A percentile compares a stretch with the other conserved stretches of the same genome.
Conservation (phyloP, 2,797 vertebrate genomes). For the Phataginus tricuspis region DNA sequence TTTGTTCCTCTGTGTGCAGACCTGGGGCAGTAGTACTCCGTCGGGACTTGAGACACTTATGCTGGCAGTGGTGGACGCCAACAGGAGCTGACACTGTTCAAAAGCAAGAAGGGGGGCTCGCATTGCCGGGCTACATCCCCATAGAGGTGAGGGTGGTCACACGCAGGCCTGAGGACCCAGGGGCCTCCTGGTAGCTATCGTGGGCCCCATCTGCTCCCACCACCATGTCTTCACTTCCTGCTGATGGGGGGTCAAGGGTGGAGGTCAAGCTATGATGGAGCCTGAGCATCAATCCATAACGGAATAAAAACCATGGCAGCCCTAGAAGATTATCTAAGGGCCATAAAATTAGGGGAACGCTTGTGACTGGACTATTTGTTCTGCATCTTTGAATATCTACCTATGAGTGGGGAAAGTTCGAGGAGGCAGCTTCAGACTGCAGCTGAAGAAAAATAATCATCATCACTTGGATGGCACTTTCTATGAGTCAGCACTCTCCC, state of each 20-base stretch:
- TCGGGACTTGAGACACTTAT: neutral
- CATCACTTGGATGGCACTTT: neutral
- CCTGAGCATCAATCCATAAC: fast-evolving
- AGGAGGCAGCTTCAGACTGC: neutral
- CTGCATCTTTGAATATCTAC: neutral
- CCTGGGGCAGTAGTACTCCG: neutral
- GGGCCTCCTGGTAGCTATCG: too few species aligned
- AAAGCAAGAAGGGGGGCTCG: neutral
- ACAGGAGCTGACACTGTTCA: neutral
- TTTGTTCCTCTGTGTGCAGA: neutral
- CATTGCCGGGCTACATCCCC: too few species aligned
- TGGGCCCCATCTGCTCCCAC: fast-evolving
- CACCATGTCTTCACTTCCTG: neutral
- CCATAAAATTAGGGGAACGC: neutral
- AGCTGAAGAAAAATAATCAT: neutral
- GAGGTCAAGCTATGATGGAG: neutral
- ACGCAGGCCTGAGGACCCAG: neutral
- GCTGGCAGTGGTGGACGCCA: fast-evolving
- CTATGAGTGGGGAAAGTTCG: neutral
- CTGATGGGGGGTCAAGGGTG: too few species aligned
- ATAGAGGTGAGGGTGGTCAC: fast-evolving
- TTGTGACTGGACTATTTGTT: fast-evolving
- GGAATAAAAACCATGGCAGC: neutral
- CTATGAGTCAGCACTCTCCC: neutral
- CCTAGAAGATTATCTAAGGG: fast-evolving